phyloP scores from a whole-genome alignment of 2,797 vertebrate genomes.

The Diplodus sargus region DNA sequence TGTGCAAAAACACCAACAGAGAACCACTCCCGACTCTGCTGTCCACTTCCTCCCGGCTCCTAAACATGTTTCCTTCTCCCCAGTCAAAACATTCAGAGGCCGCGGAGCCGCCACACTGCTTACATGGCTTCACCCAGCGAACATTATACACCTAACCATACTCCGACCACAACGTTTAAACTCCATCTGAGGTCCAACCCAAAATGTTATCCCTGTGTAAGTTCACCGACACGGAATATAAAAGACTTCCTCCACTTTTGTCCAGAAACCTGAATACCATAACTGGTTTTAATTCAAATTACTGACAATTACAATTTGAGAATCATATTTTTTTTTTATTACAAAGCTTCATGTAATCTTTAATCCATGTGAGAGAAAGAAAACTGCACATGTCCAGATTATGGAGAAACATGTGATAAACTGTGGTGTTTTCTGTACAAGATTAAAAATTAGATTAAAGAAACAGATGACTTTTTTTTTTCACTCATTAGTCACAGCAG shows the following conservation, averaged over 20 bases:
- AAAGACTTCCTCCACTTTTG: constrained; percentile 12
- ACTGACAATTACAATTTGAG: constrained; percentile 26
- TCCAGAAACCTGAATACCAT: constrained; percentile 28
- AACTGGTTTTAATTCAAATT: constrained; percentile 11
- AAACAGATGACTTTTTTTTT: constrained; percentile 39
- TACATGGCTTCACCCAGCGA: constrained; percentile 70
- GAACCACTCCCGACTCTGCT: constrained; percentile 84
- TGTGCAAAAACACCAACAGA: constrained; percentile 63
- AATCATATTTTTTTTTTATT: neutral
- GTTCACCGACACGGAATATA: constrained; percentile 24
- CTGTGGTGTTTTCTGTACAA: constrained; percentile 11
- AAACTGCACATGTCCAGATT: constrained; percentile 39
- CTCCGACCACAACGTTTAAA: constrained; percentile 42
- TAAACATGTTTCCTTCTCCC: constrained; percentile 84
- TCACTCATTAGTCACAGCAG: constrained; percentile 64
- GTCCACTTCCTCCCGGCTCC: constrained; percentile 86
- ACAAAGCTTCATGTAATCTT: constrained; percentile 6
- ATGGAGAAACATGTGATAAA: constrained; percentile 31
- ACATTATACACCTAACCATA: constrained; percentile 51
- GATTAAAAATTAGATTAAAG: constrained; percentile 43
- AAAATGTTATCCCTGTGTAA: constrained; percentile 35
- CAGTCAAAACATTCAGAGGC: constrained; percentile 87
- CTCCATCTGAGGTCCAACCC: constrained; percentile 40
- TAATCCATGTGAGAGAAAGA: constrained; percentile 12
- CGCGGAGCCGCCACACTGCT: constrained; percentile 52